A percentile compares a stretch with the other conserved stretches of the same genome.
Conservation (phyloP, 1,140 invertebrate genomes). For the Charaxes varanes region DNA sequence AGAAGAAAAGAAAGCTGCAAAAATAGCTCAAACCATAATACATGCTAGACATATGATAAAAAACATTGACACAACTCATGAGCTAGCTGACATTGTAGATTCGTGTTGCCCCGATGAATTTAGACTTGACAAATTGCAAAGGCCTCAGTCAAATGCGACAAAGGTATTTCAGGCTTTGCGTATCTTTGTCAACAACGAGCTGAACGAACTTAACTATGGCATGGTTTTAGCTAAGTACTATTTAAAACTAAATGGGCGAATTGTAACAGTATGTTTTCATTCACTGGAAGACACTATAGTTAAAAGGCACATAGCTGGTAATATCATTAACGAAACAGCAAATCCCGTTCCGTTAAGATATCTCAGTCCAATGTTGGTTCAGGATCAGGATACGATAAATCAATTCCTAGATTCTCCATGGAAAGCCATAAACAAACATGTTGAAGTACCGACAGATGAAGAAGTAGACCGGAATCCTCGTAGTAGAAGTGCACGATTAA, state of each 20-base stretch:
- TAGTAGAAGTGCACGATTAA: conserved; percentile 90
- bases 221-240: conserved; percentile 86
- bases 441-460: conserved; percentile 81
- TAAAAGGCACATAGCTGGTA: conserved; percentile 90
- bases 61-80: conserved; percentile 86
- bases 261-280: conserved; percentile 93
- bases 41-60: conserved; percentile 90
- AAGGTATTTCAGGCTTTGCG: conserved; percentile 96
- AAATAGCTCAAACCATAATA: conserved; percentile 91
- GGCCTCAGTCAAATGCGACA: conserved; percentile 88
- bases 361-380: conserved; percentile 72
- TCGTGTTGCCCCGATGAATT: conserved; percentile 77
- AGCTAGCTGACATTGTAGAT: conserved; percentile 87
- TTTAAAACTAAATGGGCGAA: conserved; percentile 83
- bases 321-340: conserved; percentile 79
- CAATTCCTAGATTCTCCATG: conserved; percentile 79
- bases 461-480: conserved; percentile 88
- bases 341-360: conserved; percentile 82
- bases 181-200: conserved; percentile 97
- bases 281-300: conserved; percentile 96
- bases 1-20: conserved; percentile 90
- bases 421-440: conserved; percentile 87
- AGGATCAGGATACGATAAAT: conserved; percentile 76
- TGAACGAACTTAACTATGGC: conserved; percentile 96
- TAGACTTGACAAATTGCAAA: conserved; percentile 81